A percentile compares a stretch with the other conserved stretches of the same genome.
Evolutionary conservation across 2,113 vertebrate species (phyloP).

Genomic region (Spermophilus dauricus): DNA sequence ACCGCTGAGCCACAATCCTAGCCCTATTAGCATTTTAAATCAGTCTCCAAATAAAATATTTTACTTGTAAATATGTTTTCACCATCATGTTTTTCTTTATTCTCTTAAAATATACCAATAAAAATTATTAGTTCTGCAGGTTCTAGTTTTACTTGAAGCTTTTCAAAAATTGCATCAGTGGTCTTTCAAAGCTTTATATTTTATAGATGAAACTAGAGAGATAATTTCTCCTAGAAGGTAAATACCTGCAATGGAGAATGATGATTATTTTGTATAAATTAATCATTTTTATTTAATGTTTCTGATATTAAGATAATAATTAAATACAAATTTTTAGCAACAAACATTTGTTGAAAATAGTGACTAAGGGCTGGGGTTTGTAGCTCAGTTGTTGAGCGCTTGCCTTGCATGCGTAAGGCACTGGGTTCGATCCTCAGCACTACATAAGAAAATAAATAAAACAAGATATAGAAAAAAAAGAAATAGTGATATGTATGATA

Average conservation of each 20-base stretch:
- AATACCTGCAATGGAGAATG: not conserved
- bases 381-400: too few relatives aligned
- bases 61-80: constrained; percentile 44
- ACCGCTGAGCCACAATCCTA: too few relatives aligned
- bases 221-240: constrained; percentile 36
- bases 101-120: not conserved
- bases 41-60: constrained; percentile 27
- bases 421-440: too few relatives aligned
- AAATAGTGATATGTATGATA: constrained; percentile 28
- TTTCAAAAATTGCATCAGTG: not conserved
- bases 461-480: not conserved
- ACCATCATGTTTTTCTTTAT: not conserved
- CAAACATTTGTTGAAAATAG: constrained; percentile 44
- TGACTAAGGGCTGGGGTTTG: not conserved
- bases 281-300: constrained; percentile 28
- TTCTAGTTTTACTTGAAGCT: not conserved
- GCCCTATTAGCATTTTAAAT: constrained; percentile 1
- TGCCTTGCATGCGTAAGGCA: too few relatives aligned
- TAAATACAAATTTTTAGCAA: not conserved
- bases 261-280: constrained; percentile 7
- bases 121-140: not conserved
- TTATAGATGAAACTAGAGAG: constrained; percentile 44
- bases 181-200: not conserved
- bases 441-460: too few relatives aligned
- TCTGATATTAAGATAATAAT: constrained; percentile 6